These are phyloP conservation scores for Branchinecta lynchi DNA, from an alignment of 1,140 invertebrate species.

Conservation along the genomic window DNA sequence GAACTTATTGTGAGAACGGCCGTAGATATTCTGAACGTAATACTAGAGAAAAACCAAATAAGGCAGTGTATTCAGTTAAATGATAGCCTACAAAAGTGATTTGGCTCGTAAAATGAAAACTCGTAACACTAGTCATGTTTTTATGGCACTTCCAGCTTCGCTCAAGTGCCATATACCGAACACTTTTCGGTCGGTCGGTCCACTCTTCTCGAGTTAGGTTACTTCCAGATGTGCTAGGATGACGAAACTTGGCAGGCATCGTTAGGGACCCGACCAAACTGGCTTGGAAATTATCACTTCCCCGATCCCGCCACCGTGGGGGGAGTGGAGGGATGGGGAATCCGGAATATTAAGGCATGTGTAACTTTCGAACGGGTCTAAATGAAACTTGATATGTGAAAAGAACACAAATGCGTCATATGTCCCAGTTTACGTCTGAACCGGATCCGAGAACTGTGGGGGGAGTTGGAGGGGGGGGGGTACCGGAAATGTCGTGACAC, in stretches of 20 bases:
- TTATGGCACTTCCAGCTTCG: background rate
- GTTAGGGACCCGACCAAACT: background rate
- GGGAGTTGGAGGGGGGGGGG: background rate
- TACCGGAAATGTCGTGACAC: background rate
- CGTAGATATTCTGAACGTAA: too few relatives aligned
- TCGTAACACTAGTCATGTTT: too few relatives aligned
- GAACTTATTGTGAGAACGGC: too few relatives aligned
- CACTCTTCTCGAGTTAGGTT: background rate
- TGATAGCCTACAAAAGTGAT: too few relatives aligned
- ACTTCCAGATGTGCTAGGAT: constrained; percentile 1
- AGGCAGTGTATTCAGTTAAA: too few relatives aligned
- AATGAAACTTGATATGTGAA: background rate
- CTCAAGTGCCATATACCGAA: background rate
- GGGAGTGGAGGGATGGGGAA: background rate
- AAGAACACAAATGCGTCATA: background rate
- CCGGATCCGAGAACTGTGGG: background rate
- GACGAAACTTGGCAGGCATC: background rate
- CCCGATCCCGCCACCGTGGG: background rate
- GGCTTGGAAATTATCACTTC: background rate
- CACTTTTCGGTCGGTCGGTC: background rate
- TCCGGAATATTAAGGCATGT: background rate
- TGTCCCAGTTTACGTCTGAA: background rate
- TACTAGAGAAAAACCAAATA: too few relatives aligned
- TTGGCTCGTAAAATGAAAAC: too few relatives aligned
- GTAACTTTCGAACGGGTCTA: background rate